Evolutionary conservation across 2,888 invertebrate genomes (phyloP), one percentile per base, ranked within the genome.

Genomic region (Xestia rhomboidea): DNA sequence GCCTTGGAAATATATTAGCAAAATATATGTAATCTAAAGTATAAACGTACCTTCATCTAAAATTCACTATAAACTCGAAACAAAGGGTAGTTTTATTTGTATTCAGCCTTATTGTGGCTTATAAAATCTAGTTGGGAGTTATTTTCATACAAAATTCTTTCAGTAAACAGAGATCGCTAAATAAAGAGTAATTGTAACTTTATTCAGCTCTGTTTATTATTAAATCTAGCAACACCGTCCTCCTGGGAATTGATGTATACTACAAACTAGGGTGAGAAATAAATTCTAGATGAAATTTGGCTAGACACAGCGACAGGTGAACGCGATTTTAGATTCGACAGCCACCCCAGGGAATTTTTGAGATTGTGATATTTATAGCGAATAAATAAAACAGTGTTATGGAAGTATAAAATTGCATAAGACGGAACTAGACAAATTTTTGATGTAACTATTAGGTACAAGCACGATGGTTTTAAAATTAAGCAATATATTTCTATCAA

Each of bases 301-400:
- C 77, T 86, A 86, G 73, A 86, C 83, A 86, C 63, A 76, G 71
- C 62, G 83, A 77, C 83, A 82, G 77, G 83, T 78, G 78, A 74
- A 68, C 83, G 54, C 27, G 78, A 83, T 83, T 83, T 74, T 71
- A 72, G 62, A 71, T 86, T 72, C 86, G 68, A 44, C 54, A 64
- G 27, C 54, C 41, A 46, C 86, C 66, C 57, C 24, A n/a, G 83
- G 73, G 73, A 64, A 60, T 85, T 57, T 60, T 34, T 49, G 60
- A 77, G 73, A 73, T 82, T 73, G 63, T 67, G 72, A 73, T 82
- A 76, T 81, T 76, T 82, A 69, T 70, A 49, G 51, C 27, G 30
- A 70, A 85, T 83, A 76, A 62, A 82, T 76, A 85, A 71, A 75
- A 24, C n/a, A 34, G 74, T 57, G 15, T 21, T 72, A 34, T 51